Conservation (phyloP, 2,113 vertebrate genomes). For the Dissostichus mawsoni region DNA sequence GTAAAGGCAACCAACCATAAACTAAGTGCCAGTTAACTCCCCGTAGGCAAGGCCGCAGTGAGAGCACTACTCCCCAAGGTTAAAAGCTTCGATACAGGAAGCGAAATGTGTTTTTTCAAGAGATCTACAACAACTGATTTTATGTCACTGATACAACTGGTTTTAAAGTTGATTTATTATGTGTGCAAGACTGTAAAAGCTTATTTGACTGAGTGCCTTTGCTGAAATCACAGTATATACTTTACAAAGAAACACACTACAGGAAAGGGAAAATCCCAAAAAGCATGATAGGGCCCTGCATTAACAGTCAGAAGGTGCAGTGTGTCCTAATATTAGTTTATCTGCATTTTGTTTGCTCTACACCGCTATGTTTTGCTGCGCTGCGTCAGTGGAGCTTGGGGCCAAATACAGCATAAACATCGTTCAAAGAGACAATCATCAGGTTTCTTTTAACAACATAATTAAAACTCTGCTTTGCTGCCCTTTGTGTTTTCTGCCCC, state of each 20-base stretch:
- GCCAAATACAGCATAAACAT: background rate
- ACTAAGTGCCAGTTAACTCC: constrained; percentile 27
- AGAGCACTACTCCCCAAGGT: background rate
- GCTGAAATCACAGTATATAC: background rate
- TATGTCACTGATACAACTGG: background rate
- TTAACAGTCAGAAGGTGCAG: too few relatives aligned
- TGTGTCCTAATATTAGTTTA: background rate
- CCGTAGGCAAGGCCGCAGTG: constrained; percentile 26
- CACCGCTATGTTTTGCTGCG: too few relatives aligned
- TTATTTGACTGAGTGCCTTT: background rate
- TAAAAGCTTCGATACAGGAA: constrained; percentile 17
- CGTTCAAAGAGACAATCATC: background rate
- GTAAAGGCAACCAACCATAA: constrained; percentile 43
- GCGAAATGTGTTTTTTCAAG: background rate
- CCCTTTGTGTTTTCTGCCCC: constrained; percentile 28
- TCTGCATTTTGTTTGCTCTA: too few relatives aligned
- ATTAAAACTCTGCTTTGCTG: constrained; percentile 10
- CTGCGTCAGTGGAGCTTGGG: background rate
- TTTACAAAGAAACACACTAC: too few relatives aligned
- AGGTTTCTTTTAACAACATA: constrained; percentile 4
- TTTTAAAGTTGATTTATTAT: too few relatives aligned
- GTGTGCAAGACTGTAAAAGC: too few relatives aligned
- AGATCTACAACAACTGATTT: background rate
- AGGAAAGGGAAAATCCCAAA: too few relatives aligned
- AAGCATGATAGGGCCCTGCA: too few relatives aligned